Evolutionary conservation across 2,113 vertebrate genomes (phyloP), one percentile per base, ranked within the genome.

Genomic region (Pleuronectes platessa): DNA sequence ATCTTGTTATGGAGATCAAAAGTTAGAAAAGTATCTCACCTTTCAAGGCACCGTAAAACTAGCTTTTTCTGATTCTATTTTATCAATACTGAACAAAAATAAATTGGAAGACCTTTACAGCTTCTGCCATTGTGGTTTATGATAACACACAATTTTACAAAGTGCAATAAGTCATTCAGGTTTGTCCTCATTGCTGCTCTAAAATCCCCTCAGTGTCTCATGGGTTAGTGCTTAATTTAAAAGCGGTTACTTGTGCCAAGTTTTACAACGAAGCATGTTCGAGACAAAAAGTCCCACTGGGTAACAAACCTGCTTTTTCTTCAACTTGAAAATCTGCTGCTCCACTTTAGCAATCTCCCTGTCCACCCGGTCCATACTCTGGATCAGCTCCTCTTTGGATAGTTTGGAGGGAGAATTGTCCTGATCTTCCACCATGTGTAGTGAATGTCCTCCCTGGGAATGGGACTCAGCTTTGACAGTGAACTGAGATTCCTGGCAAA

Each of bases 311-410:
- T 99, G 98, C 75, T 99, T 99, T 91, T 99, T 99, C 94, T 97
- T 99, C 85, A 99, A 89, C 76, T 99, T 99, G 81, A 97, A 95
- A 90, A 99, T 99, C 93, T 99, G 97, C 86, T 99, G 98, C 78
- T 99, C 98, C 71, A 99, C 98, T 93, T 99, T 99, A 0, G 98
- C 98, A 58, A 99, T 99, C 86, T 99, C 98, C 2, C 98, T 88
- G 91, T 99, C 98, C 2, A 99, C 98, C 0, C 98, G 96, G 87
- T 99, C 98, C 98, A 99, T 99, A 87, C 98, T 99, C 94, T 99
- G 98, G 83, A 99, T 98, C 84, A 99, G 84, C 93, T 99, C 98
- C 86, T 99, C 98, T 86, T 99, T 99, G 55, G 98, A 99, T 47
- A 99, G 96, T 85, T 99, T 99, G 85, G 98, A 99, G 56, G 98